Percentiles rank a stretch among this genome's conserved stretches.
Evolutionary conservation across 2,888 invertebrate species (phyloP).

Genomic region (Toxonevra muliebris): DNA sequence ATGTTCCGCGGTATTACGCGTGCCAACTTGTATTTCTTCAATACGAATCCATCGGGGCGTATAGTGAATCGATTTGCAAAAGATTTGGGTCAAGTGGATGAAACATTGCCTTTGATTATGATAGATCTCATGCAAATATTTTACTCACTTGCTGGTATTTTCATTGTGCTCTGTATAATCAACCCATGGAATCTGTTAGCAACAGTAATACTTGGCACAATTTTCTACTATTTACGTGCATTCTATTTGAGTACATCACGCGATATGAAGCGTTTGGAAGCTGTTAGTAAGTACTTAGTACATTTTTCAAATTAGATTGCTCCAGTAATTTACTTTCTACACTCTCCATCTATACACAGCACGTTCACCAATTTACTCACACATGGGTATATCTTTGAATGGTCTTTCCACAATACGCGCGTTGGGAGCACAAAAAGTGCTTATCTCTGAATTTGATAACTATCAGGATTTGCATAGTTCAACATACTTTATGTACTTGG

Average conservation of each 20-base stretch:
- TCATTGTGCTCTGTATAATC: constrained; percentile 78
- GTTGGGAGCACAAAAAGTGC: constrained; percentile 80
- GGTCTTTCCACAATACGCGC: constrained; percentile 93
- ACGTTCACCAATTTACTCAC: constrained; percentile 93
- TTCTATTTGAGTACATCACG: constrained; percentile 83
- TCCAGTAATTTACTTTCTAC: too few species aligned
- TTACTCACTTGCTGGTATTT: constrained; percentile 79
- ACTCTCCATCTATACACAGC: constrained; percentile 69
- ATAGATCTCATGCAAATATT: constrained; percentile 74
- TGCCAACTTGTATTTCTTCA: constrained; percentile 87
- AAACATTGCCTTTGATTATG: constrained; percentile 62
- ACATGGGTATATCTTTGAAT: constrained; percentile 87
- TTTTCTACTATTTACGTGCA: constrained; percentile 78
- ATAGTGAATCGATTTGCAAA: constrained; percentile 90
- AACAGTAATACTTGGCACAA: constrained; percentile 72
- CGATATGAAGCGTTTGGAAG: constrained; percentile 82
- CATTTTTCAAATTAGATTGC: not conserved
- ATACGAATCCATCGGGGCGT: constrained; percentile 82
- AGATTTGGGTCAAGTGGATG: constrained; percentile 75
- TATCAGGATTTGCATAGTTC: constrained; percentile 89
- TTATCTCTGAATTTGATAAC: constrained; percentile 81
- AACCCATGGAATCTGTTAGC: constrained; percentile 79
- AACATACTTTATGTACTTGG: constrained; percentile 90
- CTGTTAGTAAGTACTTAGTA: constrained; percentile 75
- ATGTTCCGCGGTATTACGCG: constrained; percentile 87